Evolutionary conservation across 2,888 invertebrate species (phyloP), one percentile per base, ranked within the genome.

Genomic region (Listrodromus nycthemerus): DNA sequence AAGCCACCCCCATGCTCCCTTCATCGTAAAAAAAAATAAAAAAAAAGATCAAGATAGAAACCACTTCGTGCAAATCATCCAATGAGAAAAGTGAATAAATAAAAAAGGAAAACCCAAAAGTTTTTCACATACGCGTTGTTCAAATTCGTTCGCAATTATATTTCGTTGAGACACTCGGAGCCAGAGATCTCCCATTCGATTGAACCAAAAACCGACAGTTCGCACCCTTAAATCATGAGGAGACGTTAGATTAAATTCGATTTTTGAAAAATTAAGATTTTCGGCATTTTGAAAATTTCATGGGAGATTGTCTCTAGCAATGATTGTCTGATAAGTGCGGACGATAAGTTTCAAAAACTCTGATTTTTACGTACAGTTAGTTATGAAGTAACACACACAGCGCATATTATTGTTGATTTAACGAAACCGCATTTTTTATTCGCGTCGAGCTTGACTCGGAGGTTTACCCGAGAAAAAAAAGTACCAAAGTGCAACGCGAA

Each of bases 121-220:
- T 92, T 92, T 84, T 84, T 92, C 90, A 92, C 90, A 91, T 90
- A 92, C 91, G 91, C 92, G 91, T 93, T 92, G 91, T 93, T 92
- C 91, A 91, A 91, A 90, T 92, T 90, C 89, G 91, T 92, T 92
- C 92, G 91, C 91, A 89, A 91, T 87, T 86, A 86, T 88, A 89
- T 76, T 82, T 80, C 79, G 80, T 83, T 83, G 74, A 65, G 85
- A 78, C n/a, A 65, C 55, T 8, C 52, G 55, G 41, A 73, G 73
- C 66, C 58, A 48, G 58, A 67, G 21, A 63, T 21, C 13, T 16
- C 30, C 24, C 24, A 30, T 16, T 69, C 65, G 45, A 27, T 61
- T 52, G 27, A 30, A 61, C 5, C 30, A 1, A 4, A 13, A 45
- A 48, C 4, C 6, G 48, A 69, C 52, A 41, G 24, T 66, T 45